A percentile compares a stretch with the other conserved stretches of the same genome.
These are phyloP conservation scores for Cotesia congregata DNA, from an alignment of 2,888 invertebrate genomes.

Conservation along the genomic window DNA sequence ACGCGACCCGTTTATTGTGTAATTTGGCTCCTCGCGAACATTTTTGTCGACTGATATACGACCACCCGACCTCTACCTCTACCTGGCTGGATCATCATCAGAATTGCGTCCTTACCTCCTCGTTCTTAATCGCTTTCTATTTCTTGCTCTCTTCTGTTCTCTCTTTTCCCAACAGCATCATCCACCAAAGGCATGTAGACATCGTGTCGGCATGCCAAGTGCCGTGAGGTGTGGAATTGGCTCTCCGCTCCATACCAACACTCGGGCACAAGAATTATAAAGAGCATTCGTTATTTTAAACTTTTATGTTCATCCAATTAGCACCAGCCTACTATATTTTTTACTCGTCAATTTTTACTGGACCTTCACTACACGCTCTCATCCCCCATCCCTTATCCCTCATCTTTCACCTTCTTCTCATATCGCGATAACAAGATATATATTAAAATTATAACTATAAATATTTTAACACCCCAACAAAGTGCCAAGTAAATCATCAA, in stretches of 20 bases:
- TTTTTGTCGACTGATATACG: conserved; percentile 54
- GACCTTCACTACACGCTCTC: not conserved
- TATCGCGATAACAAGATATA: not conserved
- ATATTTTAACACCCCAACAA: too few species aligned
- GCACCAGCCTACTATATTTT: conserved; percentile 14
- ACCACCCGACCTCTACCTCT: conserved; percentile 50
- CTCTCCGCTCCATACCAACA: not conserved
- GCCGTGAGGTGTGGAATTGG: conserved; percentile 21
- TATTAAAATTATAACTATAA: not conserved
- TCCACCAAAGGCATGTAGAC: conserved; percentile 47
- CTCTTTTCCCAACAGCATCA: conserved; percentile 14
- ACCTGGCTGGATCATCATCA: conserved; percentile 48
- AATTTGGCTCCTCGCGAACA: conserved; percentile 52
- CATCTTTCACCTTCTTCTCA: too few species aligned
- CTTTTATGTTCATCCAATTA: conserved; percentile 33
- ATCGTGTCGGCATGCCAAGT: conserved; percentile 50
- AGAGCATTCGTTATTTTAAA: conserved; percentile 28
- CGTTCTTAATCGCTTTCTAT: conserved; percentile 20
- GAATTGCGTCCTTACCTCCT: conserved; percentile 12
- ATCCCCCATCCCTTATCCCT: too few species aligned
- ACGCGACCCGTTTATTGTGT: conserved; percentile 50
- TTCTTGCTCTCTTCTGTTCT: conserved; percentile 20
- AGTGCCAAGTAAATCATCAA: too few species aligned
- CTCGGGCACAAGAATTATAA: conserved; percentile 21
- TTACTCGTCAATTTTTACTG: not conserved